A percentile compares a stretch with the other conserved stretches of the same genome.
These are phyloP conservation scores for Vanacampus margaritifer DNA, from an alignment of 2,113 vertebrate species.

Conservation along the genomic window DNA sequence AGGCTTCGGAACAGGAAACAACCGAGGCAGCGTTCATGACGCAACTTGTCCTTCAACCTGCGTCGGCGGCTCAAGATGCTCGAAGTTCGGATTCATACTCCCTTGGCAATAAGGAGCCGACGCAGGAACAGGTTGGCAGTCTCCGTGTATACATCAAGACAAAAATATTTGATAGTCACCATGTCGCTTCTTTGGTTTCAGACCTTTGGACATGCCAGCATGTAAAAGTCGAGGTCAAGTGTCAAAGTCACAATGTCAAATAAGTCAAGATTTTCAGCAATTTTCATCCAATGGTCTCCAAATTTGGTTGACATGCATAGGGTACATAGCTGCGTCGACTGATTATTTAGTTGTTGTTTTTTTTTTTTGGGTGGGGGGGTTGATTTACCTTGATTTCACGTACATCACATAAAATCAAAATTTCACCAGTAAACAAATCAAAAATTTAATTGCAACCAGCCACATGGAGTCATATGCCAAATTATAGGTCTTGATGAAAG, in stretches of 20 bases:
- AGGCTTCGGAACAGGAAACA: background rate
- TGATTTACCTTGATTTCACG: no score
- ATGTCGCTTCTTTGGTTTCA: background rate
- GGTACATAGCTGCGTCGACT: no score
- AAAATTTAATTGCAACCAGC: background rate
- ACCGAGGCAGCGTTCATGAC: fast-evolving
- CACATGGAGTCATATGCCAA: background rate
- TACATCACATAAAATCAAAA: background rate
- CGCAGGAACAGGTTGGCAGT: constrained; percentile 1
- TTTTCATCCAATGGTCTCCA: no score
- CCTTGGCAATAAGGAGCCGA: background rate
- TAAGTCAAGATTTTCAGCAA: no score
- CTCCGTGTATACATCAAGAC: background rate
- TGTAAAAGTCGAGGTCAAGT: background rate
- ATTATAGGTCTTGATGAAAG: background rate
- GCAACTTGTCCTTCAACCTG: background rate
- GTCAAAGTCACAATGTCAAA: no score
- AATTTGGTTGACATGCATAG: no score
- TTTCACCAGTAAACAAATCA: background rate
- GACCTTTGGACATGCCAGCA: background rate
- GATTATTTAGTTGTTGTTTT: no score
- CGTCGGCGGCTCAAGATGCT: background rate
- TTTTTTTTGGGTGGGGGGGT: no score
- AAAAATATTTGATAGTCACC: background rate
- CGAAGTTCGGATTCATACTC: constrained; percentile 19